A percentile compares a stretch with the other conserved stretches of the same genome.
phyloP scores from a whole-genome alignment of 2,888 invertebrate species.

The Cheilosia scutellata region DNA sequence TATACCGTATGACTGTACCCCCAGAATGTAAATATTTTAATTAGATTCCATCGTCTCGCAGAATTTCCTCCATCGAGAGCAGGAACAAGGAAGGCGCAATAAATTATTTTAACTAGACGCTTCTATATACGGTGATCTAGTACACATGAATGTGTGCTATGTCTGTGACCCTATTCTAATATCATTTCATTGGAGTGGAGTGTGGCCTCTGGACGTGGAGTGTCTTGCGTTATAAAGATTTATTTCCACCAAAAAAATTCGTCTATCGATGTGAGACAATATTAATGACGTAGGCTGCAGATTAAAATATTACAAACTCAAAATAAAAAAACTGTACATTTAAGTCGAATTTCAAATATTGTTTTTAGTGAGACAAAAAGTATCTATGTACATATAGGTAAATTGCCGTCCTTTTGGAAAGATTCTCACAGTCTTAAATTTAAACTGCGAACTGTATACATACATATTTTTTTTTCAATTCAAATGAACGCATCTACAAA shows the following conservation, averaged over 20 bases:
- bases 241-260: slow-evolving; percentile 49
- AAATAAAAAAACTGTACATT: neutral
- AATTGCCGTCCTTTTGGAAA: neutral
- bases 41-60: slow-evolving; percentile 72
- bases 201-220: neutral
- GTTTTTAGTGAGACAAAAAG: too few species aligned
- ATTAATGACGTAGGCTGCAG: slow-evolving; percentile 37
- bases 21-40: slow-evolving; percentile 69
- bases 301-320: neutral
- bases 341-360: too few species aligned
- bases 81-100: slow-evolving; percentile 37
- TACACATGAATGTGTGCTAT: slow-evolving; percentile 49
- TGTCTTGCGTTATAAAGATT: slow-evolving; percentile 46
- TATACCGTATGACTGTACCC: slow-evolving; percentile 22
- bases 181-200: slow-evolving; percentile 37
- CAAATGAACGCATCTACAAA: neutral
- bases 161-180: slow-evolving; percentile 55
- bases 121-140: slow-evolving; percentile 29
- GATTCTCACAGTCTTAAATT: neutral
- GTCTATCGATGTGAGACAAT: slow-evolving; percentile 46
- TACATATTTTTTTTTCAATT: neutral
- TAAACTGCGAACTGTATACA: neutral
- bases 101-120: slow-evolving; percentile 66
- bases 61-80: slow-evolving; percentile 44
- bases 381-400: too few species aligned